Conservation (phyloP, 1,140 invertebrate genomes). For the Dolichoris vasculosae region DNA sequence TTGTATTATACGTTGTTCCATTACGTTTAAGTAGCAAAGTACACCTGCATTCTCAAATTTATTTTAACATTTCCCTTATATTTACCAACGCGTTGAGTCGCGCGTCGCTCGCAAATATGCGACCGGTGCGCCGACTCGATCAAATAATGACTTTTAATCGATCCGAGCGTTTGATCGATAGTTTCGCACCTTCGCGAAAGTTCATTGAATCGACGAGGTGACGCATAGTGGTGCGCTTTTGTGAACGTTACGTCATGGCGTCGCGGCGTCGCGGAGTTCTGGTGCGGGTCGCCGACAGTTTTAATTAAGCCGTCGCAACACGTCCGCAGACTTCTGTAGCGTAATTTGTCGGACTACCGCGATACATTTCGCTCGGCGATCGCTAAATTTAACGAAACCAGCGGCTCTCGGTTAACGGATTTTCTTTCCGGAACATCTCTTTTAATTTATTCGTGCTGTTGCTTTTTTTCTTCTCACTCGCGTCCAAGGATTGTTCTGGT, state of each 20-base stretch:
- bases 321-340: slow-evolving; percentile 1
- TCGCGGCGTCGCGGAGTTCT: not conserved
- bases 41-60: not conserved
- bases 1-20: no score
- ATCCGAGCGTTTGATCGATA: not conserved
- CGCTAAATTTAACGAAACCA: slow-evolving; percentile 11
- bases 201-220: not conserved
- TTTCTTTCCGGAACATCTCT: not conserved
- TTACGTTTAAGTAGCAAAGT: no score
- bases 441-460: not conserved
- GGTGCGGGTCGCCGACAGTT: slow-evolving; percentile 48
- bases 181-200: not conserved
- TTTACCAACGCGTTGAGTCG: not conserved
- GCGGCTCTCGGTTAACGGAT: not conserved
- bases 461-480: no score
- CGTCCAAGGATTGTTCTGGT: no score
- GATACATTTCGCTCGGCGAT: not conserved
- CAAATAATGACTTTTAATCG: slow-evolving; percentile 24
- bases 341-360: slow-evolving; percentile 47
- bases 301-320: slow-evolving; percentile 55
- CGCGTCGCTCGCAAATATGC: not conserved
- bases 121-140: not conserved
- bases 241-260: slow-evolving; percentile 17
- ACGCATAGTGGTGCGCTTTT: slow-evolving; percentile 37
- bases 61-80: not conserved